Conservation (phyloP, 2,888 invertebrate genomes). For the Pardosa pseudoannulata region DNA sequence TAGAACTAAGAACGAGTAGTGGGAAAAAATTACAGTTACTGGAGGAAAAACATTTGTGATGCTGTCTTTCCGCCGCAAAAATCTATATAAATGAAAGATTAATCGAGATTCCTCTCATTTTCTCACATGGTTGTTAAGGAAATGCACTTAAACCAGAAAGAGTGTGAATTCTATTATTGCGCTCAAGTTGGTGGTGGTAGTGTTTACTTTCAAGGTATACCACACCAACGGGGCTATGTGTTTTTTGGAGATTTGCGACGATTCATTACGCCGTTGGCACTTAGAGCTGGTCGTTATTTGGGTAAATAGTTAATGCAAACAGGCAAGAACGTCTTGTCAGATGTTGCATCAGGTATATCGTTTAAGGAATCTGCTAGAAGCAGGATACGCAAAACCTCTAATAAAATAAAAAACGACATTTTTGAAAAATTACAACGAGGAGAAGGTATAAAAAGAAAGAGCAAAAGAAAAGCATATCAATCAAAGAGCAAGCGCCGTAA, state of each 20-base stretch:
- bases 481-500: slow-evolving; percentile 1
- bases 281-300: slow-evolving; percentile 8
- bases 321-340: slow-evolving; percentile 17
- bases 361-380: slow-evolving; percentile 20
- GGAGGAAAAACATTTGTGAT: slow-evolving; percentile 16
- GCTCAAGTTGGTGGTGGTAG: slow-evolving; percentile 16
- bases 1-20: slow-evolving; percentile 12
- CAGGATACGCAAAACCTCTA: background rate
- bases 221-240: slow-evolving; percentile 24
- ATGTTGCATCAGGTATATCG: slow-evolving; percentile 8
- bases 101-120: background rate
- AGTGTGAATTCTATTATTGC: slow-evolving; percentile 30
- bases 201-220: background rate
- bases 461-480: background rate
- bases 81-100: background rate
- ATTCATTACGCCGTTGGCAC: background rate
- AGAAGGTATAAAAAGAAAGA: slow-evolving; percentile 34
- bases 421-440: slow-evolving; percentile 28
- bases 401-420: slow-evolving; percentile 28
- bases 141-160: slow-evolving; percentile 27
- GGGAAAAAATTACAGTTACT: slow-evolving; percentile 27
- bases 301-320: slow-evolving; percentile 9
- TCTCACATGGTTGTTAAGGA: no score
- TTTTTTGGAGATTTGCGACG: slow-evolving; percentile 29
- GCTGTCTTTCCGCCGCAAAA: slow-evolving; percentile 18